These are phyloP conservation scores for Brachypteracias leptosomus DNA, from an alignment of 2,113 vertebrate species.

Conservation along the genomic window DNA sequence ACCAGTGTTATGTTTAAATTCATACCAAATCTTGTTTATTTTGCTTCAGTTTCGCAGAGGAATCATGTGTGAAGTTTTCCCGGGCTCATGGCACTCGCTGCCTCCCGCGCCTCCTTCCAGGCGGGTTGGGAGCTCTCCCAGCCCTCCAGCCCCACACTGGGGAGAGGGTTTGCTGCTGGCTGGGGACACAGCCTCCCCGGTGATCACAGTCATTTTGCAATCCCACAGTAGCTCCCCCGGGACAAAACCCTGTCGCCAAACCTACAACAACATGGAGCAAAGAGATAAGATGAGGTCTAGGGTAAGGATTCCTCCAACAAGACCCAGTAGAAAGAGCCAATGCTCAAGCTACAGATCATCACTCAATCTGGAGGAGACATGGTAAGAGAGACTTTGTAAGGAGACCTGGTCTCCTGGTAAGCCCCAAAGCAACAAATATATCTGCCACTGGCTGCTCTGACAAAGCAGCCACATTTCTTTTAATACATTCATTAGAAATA, in stretches of 20 bases:
- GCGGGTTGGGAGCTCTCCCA: not conserved
- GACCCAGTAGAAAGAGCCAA: not conserved
- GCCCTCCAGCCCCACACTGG: not conserved
- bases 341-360: not conserved
- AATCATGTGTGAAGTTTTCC: conserved; percentile 78
- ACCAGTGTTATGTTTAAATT: conserved; percentile 54
- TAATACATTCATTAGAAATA: not conserved
- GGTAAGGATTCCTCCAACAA: not conserved
- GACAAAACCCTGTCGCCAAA: not conserved
- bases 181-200: not conserved
- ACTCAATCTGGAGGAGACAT: not conserved
- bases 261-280: fast-evolving
- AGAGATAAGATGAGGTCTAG: not conserved
- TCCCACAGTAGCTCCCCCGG: not conserved
- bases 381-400: no score
- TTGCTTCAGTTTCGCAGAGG: conserved; percentile 69
- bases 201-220: not conserved
- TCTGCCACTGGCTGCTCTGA: not conserved
- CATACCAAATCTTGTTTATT: conserved; percentile 75
- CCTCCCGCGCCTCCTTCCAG: fast-evolving
- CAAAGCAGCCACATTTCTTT: not conserved
- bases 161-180: not conserved
- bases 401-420: not conserved
- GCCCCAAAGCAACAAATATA: not conserved
- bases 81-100: not conserved